Conservation (phyloP, 2,113 vertebrate genomes). For the Corvus hawaiiensis region DNA sequence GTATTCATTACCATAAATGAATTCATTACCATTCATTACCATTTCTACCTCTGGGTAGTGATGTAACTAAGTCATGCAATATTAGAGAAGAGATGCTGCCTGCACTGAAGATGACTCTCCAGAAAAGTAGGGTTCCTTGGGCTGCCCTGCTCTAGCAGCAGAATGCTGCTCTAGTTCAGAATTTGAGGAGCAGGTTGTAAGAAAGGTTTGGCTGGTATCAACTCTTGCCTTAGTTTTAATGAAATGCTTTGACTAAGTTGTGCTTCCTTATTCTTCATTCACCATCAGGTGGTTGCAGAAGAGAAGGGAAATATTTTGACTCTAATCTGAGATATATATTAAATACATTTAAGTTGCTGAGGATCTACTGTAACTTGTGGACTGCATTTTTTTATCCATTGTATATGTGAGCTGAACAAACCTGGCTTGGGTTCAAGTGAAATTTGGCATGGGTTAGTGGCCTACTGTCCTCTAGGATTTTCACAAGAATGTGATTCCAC, state of each 20-base stretch:
- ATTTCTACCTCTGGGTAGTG: not conserved
- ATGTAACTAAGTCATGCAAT: not conserved
- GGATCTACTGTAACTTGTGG: not conserved
- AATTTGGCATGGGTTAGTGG: slow-evolving; percentile 9
- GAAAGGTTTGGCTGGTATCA: not conserved
- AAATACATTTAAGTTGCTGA: not conserved
- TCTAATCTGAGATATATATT: not conserved
- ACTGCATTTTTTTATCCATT: not conserved
- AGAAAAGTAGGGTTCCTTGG: not conserved
- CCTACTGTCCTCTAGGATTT: slow-evolving; percentile 32
- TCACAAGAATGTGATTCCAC: slow-evolving; percentile 3
- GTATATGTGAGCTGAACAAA: not conserved
- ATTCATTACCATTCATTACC: not conserved
- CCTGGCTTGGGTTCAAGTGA: not conserved
- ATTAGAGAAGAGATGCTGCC: not conserved
- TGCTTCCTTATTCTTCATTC: not conserved
- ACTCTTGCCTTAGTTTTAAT: not conserved
- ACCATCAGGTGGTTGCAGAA: not conserved
- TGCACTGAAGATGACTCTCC: not conserved
- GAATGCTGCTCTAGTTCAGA: not conserved
- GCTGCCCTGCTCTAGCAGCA: not conserved
- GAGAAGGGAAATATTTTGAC: not conserved
- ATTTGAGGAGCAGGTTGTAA: not conserved
- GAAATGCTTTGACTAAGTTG: not conserved
- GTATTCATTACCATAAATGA: not conserved